These are phyloP conservation scores for Corythaeola cristata DNA, from an alignment of 2,113 vertebrate species.

Conservation along the genomic window DNA sequence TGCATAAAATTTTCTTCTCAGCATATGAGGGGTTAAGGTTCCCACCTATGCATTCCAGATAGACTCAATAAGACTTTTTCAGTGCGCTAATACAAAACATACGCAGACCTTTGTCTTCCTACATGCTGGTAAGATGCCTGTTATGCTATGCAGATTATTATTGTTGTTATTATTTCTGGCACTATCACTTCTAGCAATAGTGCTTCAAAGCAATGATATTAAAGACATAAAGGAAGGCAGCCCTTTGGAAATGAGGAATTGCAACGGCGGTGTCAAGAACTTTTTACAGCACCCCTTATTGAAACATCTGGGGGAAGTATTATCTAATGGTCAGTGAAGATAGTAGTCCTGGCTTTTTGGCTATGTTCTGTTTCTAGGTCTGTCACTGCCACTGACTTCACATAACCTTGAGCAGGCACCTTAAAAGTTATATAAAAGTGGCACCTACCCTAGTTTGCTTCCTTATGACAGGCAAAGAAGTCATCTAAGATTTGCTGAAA, in stretches of 20 bases:
- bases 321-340: not conserved
- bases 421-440: not conserved
- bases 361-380: not conserved
- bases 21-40: constrained; percentile 54
- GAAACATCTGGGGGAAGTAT: constrained; percentile 57
- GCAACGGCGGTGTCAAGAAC: not conserved
- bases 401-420: not conserved
- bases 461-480: not conserved
- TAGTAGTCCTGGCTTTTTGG: not conserved
- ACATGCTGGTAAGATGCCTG: constrained; percentile 29
- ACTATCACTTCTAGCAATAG: constrained; percentile 25
- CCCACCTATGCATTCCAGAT: constrained; percentile 62
- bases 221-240: constrained; percentile 58
- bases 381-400: not conserved
- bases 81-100: constrained; percentile 52
- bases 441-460: not conserved
- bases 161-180: constrained; percentile 66
- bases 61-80: constrained; percentile 33
- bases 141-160: constrained; percentile 67
- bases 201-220: constrained; percentile 66
- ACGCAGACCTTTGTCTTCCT: constrained; percentile 56
- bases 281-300: constrained; percentile 36
- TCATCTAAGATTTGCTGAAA: not conserved
- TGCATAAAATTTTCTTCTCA: constrained; percentile 43
- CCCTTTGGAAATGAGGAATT: constrained; percentile 26